Percentiles rank a stretch among this genome's conserved stretches.
These are phyloP conservation scores for Morelia viridis DNA, from an alignment of 2,797 vertebrate species.

Conservation along the genomic window DNA sequence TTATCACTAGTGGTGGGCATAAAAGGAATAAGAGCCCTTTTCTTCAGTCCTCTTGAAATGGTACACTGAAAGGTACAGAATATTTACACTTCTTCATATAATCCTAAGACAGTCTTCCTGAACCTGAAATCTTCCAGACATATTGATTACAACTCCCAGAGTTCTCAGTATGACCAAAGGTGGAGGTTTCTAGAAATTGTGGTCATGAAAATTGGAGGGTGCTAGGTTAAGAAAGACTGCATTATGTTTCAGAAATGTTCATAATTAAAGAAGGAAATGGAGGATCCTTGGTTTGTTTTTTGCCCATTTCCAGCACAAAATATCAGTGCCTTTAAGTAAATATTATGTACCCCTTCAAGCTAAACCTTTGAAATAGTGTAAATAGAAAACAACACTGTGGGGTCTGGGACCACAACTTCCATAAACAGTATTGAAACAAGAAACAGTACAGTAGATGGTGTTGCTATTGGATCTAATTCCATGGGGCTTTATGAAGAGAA, in stretches of 20 bases:
- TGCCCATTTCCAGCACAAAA: background rate
- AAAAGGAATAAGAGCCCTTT: background rate
- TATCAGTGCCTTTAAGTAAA: background rate
- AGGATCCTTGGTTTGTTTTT: background rate
- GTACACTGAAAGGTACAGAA: background rate
- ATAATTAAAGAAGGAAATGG: constrained; percentile 42
- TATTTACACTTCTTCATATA: background rate
- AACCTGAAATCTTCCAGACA: background rate
- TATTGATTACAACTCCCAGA: background rate
- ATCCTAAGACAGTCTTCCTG: background rate
- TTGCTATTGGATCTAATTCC: background rate
- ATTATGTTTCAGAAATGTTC: background rate
- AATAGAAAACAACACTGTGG: background rate
- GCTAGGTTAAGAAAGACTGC: constrained; percentile 47
- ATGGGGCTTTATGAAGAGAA: background rate
- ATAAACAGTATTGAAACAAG: background rate
- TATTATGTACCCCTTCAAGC: background rate
- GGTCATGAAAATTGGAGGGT: constrained; percentile 39
- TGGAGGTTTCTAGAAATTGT: constrained; percentile 52
- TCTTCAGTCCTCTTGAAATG: background rate
- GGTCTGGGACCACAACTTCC: background rate
- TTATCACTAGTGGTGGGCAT: background rate
- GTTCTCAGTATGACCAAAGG: background rate
- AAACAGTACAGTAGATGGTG: background rate
- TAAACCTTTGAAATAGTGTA: background rate